phyloP scores from a whole-genome alignment of 2,797 vertebrate species.

The Emys orbicularis region DNA sequence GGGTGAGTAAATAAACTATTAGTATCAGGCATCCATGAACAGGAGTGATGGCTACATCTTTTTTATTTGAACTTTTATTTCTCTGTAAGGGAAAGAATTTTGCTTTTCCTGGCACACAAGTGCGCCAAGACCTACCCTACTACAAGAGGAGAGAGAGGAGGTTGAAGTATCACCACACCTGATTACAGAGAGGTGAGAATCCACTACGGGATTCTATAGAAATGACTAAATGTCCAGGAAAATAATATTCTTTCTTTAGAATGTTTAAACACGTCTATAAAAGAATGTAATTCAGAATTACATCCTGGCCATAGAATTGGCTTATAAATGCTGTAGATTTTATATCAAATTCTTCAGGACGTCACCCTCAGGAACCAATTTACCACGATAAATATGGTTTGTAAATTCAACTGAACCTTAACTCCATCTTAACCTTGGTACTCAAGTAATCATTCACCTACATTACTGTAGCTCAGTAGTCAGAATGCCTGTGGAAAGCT shows the following conservation, averaged over 20 bases:
- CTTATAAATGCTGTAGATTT: background rate
- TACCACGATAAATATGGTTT: background rate
- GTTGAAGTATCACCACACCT: background rate
- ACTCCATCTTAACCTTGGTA: background rate
- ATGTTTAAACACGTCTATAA: background rate
- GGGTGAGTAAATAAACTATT: background rate
- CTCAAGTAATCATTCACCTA: conserved; percentile 20
- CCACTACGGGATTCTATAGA: background rate
- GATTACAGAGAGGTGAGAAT: background rate
- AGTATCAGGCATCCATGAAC: background rate
- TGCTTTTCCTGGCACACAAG: background rate
- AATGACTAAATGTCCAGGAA: background rate
- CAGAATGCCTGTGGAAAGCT: background rate
- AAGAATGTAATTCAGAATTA: background rate
- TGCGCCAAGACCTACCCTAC: background rate
- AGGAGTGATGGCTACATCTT: background rate
- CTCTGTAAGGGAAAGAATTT: background rate
- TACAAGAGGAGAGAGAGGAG: background rate
- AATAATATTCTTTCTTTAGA: background rate
- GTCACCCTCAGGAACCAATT: background rate
- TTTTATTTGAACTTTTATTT: background rate
- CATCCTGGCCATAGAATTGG: conserved; percentile 16
- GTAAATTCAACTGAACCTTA: background rate
- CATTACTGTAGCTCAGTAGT: background rate
- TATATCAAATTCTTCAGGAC: conserved; percentile 27